Base-by-base conservation (phyloP, 2,113 vertebrate genomes). In the Aegithalos caudatus region DNA sequence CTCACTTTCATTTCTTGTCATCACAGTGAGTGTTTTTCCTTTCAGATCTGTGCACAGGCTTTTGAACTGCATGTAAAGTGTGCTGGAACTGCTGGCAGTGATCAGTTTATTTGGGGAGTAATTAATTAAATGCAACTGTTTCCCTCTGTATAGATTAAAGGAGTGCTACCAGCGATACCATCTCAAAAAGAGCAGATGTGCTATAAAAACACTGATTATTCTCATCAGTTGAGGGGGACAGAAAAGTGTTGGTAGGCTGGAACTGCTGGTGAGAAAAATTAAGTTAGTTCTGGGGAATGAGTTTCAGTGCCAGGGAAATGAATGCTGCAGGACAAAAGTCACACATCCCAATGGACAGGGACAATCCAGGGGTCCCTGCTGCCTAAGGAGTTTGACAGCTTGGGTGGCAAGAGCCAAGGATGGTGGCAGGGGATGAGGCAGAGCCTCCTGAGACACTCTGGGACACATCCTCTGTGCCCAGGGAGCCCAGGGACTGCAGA, bases 91-190 rank as follows among this genome's bases (percentile, higher is more conserved):
- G 86, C 88, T 78, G 90, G 64, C 27, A 4, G 79, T 90, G 95
- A 96, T 95, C 79, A 92, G 88, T 94, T 96, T 96, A 86, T 94
- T 93, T 81, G 92, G 86, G 57, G 86, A 97, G 88, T 86, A 92
- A 96, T 96, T 96, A 95, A 96, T 96, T 94, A 92, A 96, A 92
- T 25, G 88, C 76, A 78, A 97, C 86, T 86, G 90, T 96, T 96
- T 96, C 72, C 82, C 82, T 65, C 71, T 83, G 82, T 71, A 57
- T 78, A 67, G 93, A 93, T 95, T 94, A 94, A 93, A 90, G 83
- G 79, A 86, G 82, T 33, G 82, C 88, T 93, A 66, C 13, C 7
- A 96, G 93, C 2, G 44, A 96, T 78, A 78, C 7, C 69, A 38
- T 94, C 95, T 96, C 54, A 18, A 81, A 81, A 71, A 78, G 87